Evolutionary conservation across 1,140 invertebrate genomes (phyloP).

Genomic region (Callitettix versicolor): DNA sequence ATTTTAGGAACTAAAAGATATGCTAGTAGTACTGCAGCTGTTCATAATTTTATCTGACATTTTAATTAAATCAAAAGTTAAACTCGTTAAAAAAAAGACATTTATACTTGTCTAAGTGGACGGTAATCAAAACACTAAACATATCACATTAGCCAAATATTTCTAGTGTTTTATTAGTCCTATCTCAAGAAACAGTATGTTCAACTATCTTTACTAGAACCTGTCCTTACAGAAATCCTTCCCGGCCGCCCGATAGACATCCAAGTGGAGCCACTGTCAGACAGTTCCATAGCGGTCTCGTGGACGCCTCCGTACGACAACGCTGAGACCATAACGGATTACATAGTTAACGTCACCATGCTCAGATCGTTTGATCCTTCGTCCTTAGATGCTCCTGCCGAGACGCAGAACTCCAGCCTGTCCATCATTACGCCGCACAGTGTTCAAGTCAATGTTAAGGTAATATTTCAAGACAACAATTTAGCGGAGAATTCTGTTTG

Average conservation of each 20-base stretch:
- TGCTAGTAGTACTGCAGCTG: no score
- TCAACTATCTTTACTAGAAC: no score
- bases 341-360: conserved; percentile 58
- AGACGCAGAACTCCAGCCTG: conserved; percentile 22
- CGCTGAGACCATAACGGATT: conserved; percentile 50
- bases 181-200: no score
- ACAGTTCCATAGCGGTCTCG: conserved; percentile 53
- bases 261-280: conserved; percentile 54
- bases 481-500: no score
- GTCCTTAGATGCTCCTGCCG: conserved; percentile 4
- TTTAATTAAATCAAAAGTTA: no score
- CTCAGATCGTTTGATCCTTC: conserved; percentile 47
- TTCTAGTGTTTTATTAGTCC: no score
- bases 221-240: conserved; percentile 54
- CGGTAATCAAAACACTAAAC: no score
- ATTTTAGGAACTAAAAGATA: no score
- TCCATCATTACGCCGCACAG: conserved; percentile 26
- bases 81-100: no score
- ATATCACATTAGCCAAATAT: no score
- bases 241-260: conserved; percentile 59
- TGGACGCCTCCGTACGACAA: conserved; percentile 54
- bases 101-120: no score
- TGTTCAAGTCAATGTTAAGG: conserved; percentile 29
- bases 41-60: no score
- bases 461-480: conserved; percentile 4